Base-by-base conservation (phyloP, 1,140 invertebrate genomes). In the Doryteuthis pealeii region DNA sequence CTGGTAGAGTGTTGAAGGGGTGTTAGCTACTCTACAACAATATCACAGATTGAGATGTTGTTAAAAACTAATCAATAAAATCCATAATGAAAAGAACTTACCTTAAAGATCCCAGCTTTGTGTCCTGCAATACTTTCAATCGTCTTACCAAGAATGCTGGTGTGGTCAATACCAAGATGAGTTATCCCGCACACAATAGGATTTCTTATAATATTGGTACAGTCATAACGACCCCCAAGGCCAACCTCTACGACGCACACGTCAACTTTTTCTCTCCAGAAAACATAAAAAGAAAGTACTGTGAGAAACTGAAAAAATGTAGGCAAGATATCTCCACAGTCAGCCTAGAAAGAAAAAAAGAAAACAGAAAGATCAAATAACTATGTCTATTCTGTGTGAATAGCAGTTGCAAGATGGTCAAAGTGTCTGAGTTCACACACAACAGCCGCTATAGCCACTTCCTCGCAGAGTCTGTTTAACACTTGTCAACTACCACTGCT, bases 241-340 rank as follows among this genome's bases (percentile, higher is more conserved):
- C 98, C 98, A 66, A 99, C 97, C 90, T 99, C 98, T 10, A 99
- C 85, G 54, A 99, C 92, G 1, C 94, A 94, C 10, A 98, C 96
- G 86, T 99, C 96, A 28, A 91, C 89, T 31, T 95, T 91, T 84
- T 96, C 93, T 71, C 92, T 88, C 0, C 96, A 67, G 87, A 99
- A 99, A 4, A 98, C 89, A 82, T 97, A 91, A 79, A 97, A 94
- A 22, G 95, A 94, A 89, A 99, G 89, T 22, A 99, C 89, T 0
- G 97, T 99, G 0, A 99, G 87, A 86, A 99, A 99, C 74, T 93
- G 92, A 88, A 99, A 99, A 87, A 98, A 99, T 12, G 92, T 89
- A 1, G 98, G 98, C 93, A 98, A 95, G 1, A 78, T 33, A 30
- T 76, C 81, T 62, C 78, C 75, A 77, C 80, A 35, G 0, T 75